Conservation (phyloP, 2,113 vertebrate species). For the Zapus hudsonius region DNA sequence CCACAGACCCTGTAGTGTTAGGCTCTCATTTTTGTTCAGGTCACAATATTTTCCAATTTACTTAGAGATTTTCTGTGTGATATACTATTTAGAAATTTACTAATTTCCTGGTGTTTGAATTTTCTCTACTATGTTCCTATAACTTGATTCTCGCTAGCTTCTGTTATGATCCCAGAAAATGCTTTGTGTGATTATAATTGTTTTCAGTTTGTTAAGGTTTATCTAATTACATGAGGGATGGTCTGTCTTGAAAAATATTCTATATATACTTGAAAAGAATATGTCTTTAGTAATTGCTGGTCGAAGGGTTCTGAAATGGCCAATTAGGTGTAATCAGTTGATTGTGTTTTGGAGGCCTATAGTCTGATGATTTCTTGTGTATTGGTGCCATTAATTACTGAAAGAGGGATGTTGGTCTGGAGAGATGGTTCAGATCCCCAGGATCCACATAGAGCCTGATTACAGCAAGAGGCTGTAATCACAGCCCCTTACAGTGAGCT, state of each 20-base stretch:
- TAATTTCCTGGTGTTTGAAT: background rate
- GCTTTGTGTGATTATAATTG: background rate
- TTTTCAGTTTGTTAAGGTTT: background rate
- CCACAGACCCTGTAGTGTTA: background rate
- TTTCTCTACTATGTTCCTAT: background rate
- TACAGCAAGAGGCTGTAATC: too few relatives aligned
- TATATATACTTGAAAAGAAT: background rate
- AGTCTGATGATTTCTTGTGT: background rate
- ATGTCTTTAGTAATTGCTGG: background rate
- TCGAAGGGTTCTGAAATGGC: background rate
- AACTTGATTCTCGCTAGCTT: background rate
- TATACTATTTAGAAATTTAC: background rate
- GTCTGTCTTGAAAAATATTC: background rate
- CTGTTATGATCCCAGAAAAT: background rate
- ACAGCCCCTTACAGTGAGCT: too few relatives aligned
- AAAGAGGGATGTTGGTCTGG: background rate
- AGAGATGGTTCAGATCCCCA: too few relatives aligned
- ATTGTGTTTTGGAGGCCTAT: background rate
- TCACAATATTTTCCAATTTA: background rate
- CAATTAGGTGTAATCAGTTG: background rate
- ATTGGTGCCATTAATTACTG: background rate
- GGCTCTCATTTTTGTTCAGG: background rate
- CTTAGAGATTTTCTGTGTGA: background rate
- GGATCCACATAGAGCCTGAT: too few relatives aligned
- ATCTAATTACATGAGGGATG: background rate